Conservation (phyloP, 2,113 vertebrate genomes). For the Natator depressus region DNA sequence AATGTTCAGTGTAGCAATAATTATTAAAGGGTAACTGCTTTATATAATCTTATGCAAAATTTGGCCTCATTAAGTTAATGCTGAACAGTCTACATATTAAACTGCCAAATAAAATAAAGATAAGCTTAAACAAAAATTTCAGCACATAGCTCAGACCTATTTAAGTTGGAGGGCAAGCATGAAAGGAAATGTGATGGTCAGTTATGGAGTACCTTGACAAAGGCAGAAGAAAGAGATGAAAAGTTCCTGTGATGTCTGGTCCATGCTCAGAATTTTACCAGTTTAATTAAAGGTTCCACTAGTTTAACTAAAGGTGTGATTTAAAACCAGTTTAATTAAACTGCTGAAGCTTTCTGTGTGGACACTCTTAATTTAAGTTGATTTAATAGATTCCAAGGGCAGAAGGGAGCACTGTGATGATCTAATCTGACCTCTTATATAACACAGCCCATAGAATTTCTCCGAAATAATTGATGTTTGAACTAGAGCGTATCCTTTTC, state of each 20-base stretch:
- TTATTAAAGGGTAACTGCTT: conserved; percentile 36
- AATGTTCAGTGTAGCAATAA: neutral
- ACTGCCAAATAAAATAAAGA: conserved; percentile 23
- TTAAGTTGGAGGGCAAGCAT: neutral
- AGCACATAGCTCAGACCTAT: conserved; percentile 2
- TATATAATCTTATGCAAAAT: conserved; percentile 23
- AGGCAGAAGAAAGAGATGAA: neutral
- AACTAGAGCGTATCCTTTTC: neutral
- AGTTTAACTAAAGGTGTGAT: neutral
- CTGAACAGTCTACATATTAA: neutral
- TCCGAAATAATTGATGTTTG: neutral
- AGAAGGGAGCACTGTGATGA: too few species aligned
- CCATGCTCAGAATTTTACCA: neutral
- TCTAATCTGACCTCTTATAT: neutral
- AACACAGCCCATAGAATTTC: neutral
- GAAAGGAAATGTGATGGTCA: neutral
- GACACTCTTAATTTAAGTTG: neutral
- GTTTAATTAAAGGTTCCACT: neutral
- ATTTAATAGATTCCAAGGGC: neutral
- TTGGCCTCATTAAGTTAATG: conserved; percentile 26
- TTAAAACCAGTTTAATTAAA: neutral
- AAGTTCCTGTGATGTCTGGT: neutral
- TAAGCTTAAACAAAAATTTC: neutral
- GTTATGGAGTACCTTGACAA: neutral
- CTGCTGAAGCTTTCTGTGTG: fast-evolving